Base-by-base conservation (phyloP, 1,140 invertebrate species). In the Neoseiulus cucumeris region DNA sequence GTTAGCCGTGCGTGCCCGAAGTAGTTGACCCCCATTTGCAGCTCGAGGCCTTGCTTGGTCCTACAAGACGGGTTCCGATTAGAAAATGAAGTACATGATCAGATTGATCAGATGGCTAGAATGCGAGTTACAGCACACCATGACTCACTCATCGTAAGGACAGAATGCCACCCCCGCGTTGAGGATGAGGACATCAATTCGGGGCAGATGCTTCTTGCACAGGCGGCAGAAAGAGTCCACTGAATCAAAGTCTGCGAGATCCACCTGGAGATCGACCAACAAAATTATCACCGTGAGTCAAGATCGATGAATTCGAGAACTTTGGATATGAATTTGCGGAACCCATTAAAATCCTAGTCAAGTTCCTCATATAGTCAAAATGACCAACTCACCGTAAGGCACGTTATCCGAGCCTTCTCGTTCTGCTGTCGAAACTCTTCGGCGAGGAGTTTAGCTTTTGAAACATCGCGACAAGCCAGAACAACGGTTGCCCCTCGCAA, bases 81-180 rank as follows among this genome's bases (percentile, higher is more conserved):
- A 59, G 22, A 28, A 47, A 14, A 47, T 20, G 45, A 47, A 47
- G 28, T 5, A 28, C 5, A 47, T 4, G 12, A n/a, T n/a, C n/a
- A n/a, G n/a, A n/a, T n/a, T n/a, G n/a, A n/a, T n/a, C n/a, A n/a
- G n/a, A n/a, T n/a, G n/a, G n/a, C n/a, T n/a, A n/a, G n/a, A n/a
- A n/a, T n/a, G n/a, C n/a, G n/a, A n/a, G n/a, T n/a, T n/a, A n/a
- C n/a, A n/a, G n/a, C n/a, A n/a, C 25, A 25, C 22, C 25, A 20
- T 18, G 14, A 59, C 51, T 18, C 33, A 59, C 51, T 59, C 22
- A 18, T n/a, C 25, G 9, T 59, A 59, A 17, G 51, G 22, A 25
- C 51, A 59, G 22, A 59, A 59, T 25, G 51, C 51, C 17, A 59
- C 51, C 9, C 51, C 51, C 17, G 51, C 51, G 22, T 59, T 59